Conservation (phyloP, 2,888 invertebrate species). For the Podotricha telesiphe region DNA sequence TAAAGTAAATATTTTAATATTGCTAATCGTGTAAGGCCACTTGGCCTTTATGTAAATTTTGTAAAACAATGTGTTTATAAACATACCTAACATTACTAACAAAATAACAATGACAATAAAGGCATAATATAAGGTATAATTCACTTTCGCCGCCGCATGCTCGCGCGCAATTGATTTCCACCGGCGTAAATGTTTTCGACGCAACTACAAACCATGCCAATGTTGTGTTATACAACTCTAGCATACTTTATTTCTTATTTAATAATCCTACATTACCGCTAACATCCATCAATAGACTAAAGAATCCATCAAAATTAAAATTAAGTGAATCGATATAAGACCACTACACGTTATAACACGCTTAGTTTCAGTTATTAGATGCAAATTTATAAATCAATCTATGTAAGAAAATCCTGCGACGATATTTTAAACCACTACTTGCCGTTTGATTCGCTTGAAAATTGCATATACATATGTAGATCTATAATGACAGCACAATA, state of each 20-base stretch:
- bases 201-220: conserved; percentile 29
- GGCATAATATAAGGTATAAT: conserved; percentile 40
- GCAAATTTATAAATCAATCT: no score
- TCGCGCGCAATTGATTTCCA: conserved; percentile 53
- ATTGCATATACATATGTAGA: background rate
- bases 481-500: no score
- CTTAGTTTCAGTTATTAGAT: no score
- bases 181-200: conserved; percentile 43
- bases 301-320: background rate
- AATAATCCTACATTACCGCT: no score
- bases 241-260: background rate
- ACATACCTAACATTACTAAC: background rate
- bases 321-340: background rate
- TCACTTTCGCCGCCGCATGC: conserved; percentile 51
- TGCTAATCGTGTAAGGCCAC: background rate
- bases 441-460: no score
- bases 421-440: no score
- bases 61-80: background rate
- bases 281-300: no score
- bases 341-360: no score
- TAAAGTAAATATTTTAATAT: no score
- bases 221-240: conserved; percentile 17
- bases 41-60: background rate
- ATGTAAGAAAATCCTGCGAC: no score
- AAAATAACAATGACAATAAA: conserved; percentile 35